Evolutionary conservation across 2,113 vertebrate species (phyloP).

Genomic region (Willisornis vidua): DNA sequence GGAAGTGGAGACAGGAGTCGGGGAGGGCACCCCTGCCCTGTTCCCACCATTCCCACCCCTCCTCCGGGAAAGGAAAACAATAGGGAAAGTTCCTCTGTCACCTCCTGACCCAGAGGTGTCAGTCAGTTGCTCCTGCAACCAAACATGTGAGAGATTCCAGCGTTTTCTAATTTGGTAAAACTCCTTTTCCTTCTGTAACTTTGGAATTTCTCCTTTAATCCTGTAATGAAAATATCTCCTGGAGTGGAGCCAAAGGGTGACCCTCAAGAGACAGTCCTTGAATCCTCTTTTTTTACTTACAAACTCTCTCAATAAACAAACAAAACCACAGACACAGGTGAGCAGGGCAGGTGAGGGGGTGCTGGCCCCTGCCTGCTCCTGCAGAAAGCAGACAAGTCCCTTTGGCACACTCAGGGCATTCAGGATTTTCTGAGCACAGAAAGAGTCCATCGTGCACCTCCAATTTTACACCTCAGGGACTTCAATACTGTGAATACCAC

Average conservation of each 20-base stretch:
- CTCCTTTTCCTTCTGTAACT: neutral
- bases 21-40: neutral
- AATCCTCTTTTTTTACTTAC: neutral
- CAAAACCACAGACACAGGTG: rapidly evolving
- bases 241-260: neutral
- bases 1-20: neutral
- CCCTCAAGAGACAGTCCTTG: no score
- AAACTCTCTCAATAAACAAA: neutral
- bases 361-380: neutral
- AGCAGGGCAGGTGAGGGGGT: neutral
- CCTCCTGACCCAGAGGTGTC: neutral
- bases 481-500: conserved; percentile 1
- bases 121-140: neutral
- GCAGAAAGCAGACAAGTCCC: neutral
- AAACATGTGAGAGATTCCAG: neutral
- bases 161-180: neutral
- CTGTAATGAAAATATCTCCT: no score
- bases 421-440: conserved; percentile 1
- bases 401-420: neutral
- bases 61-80: neutral
- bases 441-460: neutral
- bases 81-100: neutral
- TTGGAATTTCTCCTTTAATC: neutral
- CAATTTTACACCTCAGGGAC: neutral
- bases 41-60: rapidly evolving